phyloP scores from a whole-genome alignment of 2,888 invertebrate genomes.

The Rhagophthalmus giganteus region DNA sequence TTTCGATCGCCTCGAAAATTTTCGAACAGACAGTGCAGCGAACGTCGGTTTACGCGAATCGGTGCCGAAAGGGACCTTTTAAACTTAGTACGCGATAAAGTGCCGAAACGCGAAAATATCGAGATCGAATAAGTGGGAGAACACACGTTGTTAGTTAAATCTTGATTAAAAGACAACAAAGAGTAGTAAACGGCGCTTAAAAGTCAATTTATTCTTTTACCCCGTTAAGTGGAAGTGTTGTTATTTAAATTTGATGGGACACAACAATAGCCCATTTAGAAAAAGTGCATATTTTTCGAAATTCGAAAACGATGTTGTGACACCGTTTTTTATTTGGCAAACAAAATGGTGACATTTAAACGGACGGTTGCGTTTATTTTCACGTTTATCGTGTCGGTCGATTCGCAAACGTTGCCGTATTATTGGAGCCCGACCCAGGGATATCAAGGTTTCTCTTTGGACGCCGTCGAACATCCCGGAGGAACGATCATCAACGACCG shows the following conservation, averaged over 20 bases:
- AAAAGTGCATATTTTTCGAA: too few relatives aligned
- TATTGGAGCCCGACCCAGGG: conserved; percentile 5
- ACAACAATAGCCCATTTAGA: too few relatives aligned
- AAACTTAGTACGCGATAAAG: too few relatives aligned
- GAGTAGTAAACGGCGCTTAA: conserved; percentile 15
- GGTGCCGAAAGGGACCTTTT: too few relatives aligned
- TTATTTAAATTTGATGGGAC: conserved; percentile 16
- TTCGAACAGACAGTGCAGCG: too few relatives aligned
- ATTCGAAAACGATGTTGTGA: background rate
- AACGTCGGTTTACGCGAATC: too few relatives aligned
- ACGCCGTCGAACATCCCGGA: conserved; percentile 63
- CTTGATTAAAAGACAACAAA: conserved; percentile 14
- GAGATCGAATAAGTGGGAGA: conserved; percentile 16
- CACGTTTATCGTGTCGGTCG: background rate
- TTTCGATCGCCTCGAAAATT: too few relatives aligned
- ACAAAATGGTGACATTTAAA: conserved; percentile 23
- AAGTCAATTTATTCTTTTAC: conserved; percentile 7
- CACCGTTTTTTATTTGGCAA: background rate
- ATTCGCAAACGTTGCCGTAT: conserved; percentile 9
- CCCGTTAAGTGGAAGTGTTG: conserved; percentile 5
- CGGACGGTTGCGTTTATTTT: conserved; percentile 11
- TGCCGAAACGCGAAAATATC: too few relatives aligned
- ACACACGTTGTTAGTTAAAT: conserved; percentile 17
- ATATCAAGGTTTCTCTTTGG: background rate
- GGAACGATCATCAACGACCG: conserved; percentile 65